Evolutionary conservation across 2,797 vertebrate genomes (phyloP), one percentile per base, ranked within the genome.

Genomic region (Cyclura pinguis): DNA sequence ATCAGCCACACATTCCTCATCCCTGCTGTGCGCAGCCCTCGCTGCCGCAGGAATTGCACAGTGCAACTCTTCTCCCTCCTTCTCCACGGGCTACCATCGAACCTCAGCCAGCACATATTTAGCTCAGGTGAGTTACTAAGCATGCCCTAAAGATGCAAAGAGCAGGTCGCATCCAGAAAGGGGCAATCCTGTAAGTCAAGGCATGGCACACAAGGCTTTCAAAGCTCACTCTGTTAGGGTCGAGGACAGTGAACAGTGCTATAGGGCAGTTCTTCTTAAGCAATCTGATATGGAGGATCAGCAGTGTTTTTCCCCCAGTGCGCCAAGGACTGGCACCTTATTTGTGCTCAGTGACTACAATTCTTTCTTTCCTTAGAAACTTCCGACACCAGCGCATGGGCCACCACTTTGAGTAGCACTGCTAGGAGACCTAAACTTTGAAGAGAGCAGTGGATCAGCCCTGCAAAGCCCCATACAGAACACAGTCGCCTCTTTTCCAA

Each of bases 311-410:
- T 13, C 55, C 55, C 13, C 55, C 12, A 57, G 50, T 57, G 55
- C 14, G 55, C 1, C 55, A 57, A 57, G 55, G 55, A 57, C 50
- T 6, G 50, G 50, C 50, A 52, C 55, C 55, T 13, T 14, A 57
- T 57, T 57, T 57, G 10, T 57, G 12, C 3, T 13, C 55, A 57
- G 1, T 57, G 55, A 14, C 10, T 14, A 14, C 55, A 57, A 57
- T 12, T 57, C 55, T 57, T 57, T 55, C 52, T 57, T 57, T 14
- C 12, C 16, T 27, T 10, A 6, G 29, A 72, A n/a, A 1, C 0
- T 47, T 22, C 80, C 1, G 1, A 20, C 0, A 32, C 0, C 4
- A 1, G 9, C 5, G 22, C 10, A 9, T 1, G 2, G 62, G 5
- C 18, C 62, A 4, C 62, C 20, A 64, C 62, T 20, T 64, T 64